Conservation (phyloP, 2,888 invertebrate species). For the Pyrgus malvae region DNA sequence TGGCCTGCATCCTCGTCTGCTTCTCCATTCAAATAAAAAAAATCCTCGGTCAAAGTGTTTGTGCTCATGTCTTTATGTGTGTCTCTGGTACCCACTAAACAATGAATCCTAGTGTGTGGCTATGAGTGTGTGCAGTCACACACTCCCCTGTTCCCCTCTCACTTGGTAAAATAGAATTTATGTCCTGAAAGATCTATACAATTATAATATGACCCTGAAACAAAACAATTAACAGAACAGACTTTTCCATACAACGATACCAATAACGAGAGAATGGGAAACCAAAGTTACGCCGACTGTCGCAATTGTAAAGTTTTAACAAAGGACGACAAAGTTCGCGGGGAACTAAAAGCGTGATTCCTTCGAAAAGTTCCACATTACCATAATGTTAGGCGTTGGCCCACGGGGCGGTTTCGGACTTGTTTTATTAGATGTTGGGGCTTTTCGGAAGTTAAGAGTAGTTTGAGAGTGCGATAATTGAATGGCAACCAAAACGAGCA, state of each 20-base stretch:
- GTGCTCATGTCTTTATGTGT: too few relatives aligned
- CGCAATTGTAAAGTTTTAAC: constrained; percentile 38
- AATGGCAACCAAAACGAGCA: neutral
- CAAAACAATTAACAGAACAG: neutral
- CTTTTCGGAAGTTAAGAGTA: constrained; percentile 7
- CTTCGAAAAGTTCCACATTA: constrained; percentile 33
- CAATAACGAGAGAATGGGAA: constrained; percentile 5
- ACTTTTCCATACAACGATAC: neutral
- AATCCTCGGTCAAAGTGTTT: too few relatives aligned
- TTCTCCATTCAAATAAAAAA: too few relatives aligned
- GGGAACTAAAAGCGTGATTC: constrained; percentile 33
- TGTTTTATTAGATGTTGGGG: constrained; percentile 14
- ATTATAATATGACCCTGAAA: too few relatives aligned
- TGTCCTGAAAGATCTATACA: too few relatives aligned
- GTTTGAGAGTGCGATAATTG: constrained; percentile 8
- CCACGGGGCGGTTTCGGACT: constrained; percentile 13
- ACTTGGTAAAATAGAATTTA: too few relatives aligned
- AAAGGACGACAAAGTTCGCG: constrained; percentile 34
- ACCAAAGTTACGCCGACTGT: constrained; percentile 26
- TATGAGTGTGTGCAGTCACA: too few relatives aligned
- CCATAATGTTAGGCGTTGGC: constrained; percentile 14
- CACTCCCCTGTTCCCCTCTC: too few relatives aligned
- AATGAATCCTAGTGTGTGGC: too few relatives aligned
- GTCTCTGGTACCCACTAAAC: too few relatives aligned
- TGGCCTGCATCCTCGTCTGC: too few relatives aligned